Base-by-base conservation (phyloP, 1,140 invertebrate species). In the Reticulitermes speratus region DNA sequence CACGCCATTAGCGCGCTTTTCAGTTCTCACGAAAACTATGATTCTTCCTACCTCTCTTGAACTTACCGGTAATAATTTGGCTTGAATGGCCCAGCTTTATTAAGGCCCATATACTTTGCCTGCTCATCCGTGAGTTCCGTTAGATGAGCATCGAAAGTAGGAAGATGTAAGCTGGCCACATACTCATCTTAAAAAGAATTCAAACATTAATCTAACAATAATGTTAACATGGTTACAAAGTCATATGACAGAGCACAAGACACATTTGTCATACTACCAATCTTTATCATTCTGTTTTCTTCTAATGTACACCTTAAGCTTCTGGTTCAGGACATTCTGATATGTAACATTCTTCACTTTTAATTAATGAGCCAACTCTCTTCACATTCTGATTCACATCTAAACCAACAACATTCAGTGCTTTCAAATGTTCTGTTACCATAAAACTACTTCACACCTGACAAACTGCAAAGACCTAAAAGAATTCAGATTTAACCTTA, bases 71-170 rank as follows among this genome's bases (percentile, higher is more conserved):
- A 99, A 91, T 99, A 99, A 91, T 99, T 99, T 88, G 98, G 98
- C 92, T 99, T 99, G 91, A 99, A 99, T 87, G 98, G 98, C 85
- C 98, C 98, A 87, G 97, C 96, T 93, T 99, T 99, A 90, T 97
- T 98, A 32, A 99, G 94, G 86, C 98, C 98, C 93, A 99, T 95
- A 90, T 99, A 99, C 91, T 98, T 99, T 85, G 98, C 98, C 92
- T 99, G 98, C 89, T 99, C 98, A 90, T 99, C 98, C 19, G 95
- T 95, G 82, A 99, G 92, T 92, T 99, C 98, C 2, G 98, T 99
- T 87, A 99, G 92, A 90, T 99, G 98, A 75, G 98, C 98, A 93
- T 99, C 98, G 90, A 99, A 99, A 38, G 97, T 98, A 38, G 98
- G 96, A 89, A 99, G 93, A 93, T 99, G 98, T 82, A 99, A 93